Evolutionary conservation across 1,140 invertebrate genomes (phyloP), one percentile per base, ranked within the genome.

Genomic region (Macrotrachela quadricornifera): DNA sequence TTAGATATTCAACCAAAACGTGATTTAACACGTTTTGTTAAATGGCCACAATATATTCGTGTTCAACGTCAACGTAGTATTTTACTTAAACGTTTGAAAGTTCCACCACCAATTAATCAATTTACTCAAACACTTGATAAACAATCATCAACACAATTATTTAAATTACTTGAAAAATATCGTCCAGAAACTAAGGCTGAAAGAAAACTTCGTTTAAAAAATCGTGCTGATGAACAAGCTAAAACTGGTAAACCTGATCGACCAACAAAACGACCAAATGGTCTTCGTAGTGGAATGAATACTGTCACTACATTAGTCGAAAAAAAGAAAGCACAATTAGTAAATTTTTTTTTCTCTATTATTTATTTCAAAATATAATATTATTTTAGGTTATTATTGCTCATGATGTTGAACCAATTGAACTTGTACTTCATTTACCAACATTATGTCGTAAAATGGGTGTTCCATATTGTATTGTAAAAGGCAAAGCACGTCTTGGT

Each of bases 401-500:
- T 46, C 90, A 95, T 67, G 92, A 99, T 78, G 91, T 97, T 51
- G 94, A 99, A 64, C 94, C 94, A 46, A 80, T 99, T 73, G 94
- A 99, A 79, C 85, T 97, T 63, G 91, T 99, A 15, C 73, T 99
- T 1, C 95, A 90, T 76, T 72, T 99, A 58, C 94, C 94, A 41
- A 85, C 91, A 36, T 73, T 99, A 40, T 99, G 94, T 75, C 80
- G 92, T 60, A 96, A 96, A 71, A 99, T 97, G 91, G 91, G 88
- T 57, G 86, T 99, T 17, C 91, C 94, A 39, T 99, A 99, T 68
- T 95, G 88, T 70, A 95, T 99, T 61, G 78, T 97, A 1, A 99
- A 97, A 71, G 74, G 74, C 62, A 97, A 97, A 69, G 84, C 91
- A 36, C 78, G 91, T 58, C 73, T 99, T 42, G 94, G 91, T 62